Conservation (phyloP, 2,797 vertebrate genomes). For the Channa striata region DNA sequence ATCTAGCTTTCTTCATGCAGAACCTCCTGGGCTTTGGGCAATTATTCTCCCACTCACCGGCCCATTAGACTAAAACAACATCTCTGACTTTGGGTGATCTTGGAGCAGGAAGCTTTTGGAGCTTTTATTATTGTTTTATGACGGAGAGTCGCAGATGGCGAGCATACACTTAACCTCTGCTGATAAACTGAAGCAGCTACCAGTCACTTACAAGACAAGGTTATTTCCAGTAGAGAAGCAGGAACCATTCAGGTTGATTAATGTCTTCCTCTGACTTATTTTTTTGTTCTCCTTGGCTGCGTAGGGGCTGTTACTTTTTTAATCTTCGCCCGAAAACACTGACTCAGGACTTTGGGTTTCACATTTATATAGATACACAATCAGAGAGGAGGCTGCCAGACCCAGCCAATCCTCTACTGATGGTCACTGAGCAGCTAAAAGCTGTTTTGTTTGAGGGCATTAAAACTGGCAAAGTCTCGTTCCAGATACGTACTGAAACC, state of each 20-base stretch:
- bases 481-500: no score
- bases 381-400: not conserved
- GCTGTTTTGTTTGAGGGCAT: not conserved
- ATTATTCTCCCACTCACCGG: slow-evolving; percentile 56
- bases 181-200: slow-evolving; percentile 40
- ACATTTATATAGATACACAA: not conserved
- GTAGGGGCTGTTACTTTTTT: slow-evolving; percentile 16
- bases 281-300: slow-evolving; percentile 25
- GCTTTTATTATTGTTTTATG: slow-evolving; percentile 43
- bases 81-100: slow-evolving; percentile 55
- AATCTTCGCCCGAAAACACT: slow-evolving; percentile 40
- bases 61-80: slow-evolving; percentile 63
- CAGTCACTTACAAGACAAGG: slow-evolving; percentile 47
- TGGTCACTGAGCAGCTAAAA: slow-evolving; percentile 9
- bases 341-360: slow-evolving; percentile 39
- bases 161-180: slow-evolving; percentile 44
- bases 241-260: slow-evolving; percentile 37
- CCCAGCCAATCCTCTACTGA: not conserved
- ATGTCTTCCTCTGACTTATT: slow-evolving; percentile 27
- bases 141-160: slow-evolving; percentile 34
- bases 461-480: no score
- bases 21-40: slow-evolving; percentile 63
- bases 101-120: slow-evolving; percentile 8
- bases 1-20: slow-evolving; percentile 66
- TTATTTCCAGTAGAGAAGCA: slow-evolving; percentile 34